These are phyloP conservation scores for Phallusia fumigata DNA, from an alignment of 23 tunicate species.

Conservation along the genomic window DNA sequence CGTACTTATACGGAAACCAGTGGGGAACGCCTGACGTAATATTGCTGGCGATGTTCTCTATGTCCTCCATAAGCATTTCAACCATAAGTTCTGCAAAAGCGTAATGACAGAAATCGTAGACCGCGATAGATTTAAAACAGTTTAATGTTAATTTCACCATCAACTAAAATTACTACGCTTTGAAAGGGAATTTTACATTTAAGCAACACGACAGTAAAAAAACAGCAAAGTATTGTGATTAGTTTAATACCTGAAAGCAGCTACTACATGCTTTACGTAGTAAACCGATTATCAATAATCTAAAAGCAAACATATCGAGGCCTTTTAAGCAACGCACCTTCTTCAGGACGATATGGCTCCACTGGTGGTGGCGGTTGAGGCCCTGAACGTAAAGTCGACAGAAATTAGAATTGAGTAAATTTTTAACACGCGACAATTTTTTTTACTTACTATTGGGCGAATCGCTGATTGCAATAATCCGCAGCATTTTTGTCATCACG, in stretches of 20 bases:
- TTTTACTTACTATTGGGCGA: slow-evolving; percentile 18
- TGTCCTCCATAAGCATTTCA: slow-evolving; percentile 13
- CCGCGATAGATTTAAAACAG: not conserved
- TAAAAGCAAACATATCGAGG: too few relatives aligned
- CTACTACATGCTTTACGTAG: too few relatives aligned
- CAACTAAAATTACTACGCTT: not conserved
- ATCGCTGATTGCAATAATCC: slow-evolving; percentile 12
- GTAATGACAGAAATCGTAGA: not conserved
- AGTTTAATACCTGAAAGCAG: too few relatives aligned
- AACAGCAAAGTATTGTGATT: too few relatives aligned
- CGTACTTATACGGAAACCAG: slow-evolving; percentile 19
- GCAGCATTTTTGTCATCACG: not conserved
- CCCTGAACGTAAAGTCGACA: not conserved
- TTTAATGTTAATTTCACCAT: not conserved
- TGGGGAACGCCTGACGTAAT: slow-evolving; percentile 1
- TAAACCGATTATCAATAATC: too few relatives aligned
- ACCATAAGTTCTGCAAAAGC: slow-evolving; percentile 7
- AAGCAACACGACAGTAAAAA: too few relatives aligned
- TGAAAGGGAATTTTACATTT: too few relatives aligned
- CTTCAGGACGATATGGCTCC: not conserved
- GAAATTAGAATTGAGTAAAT: too few relatives aligned
- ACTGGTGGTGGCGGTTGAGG: not conserved
- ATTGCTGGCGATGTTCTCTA: not conserved
- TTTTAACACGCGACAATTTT: not conserved
- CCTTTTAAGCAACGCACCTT: not conserved